Base-by-base conservation (phyloP, 1,140 invertebrate species). In the Zaprionus gabonicus region DNA sequence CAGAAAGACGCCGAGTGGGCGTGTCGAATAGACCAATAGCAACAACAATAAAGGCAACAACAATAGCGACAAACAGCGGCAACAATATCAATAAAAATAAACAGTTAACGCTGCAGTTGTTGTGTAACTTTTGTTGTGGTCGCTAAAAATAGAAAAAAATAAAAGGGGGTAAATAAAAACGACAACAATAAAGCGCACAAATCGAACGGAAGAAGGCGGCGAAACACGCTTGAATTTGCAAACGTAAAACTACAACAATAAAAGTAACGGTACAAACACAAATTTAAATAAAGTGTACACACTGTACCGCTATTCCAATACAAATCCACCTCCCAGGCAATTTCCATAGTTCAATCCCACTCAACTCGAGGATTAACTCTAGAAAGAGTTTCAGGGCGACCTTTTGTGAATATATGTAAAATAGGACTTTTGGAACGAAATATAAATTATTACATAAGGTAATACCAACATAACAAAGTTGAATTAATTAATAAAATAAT, bases 111-210 rank as follows among this genome's bases (percentile, higher is more conserved):
- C 46, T 75, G 69, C 64, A 58, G 44, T 79, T 75, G 59, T 80
- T 66, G 38, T 64, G 55, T 31, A 28, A 59, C 12, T 9, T 51
- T 31, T 71, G 64, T 71, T 72, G 67, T 70, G 57, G 68, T 62
- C 60, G 41, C 56, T 78, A 80, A 62, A 77, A 84, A 76, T 83
- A 83, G 60, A 38, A 72, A 36, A 38, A 67, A 72, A 36, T n/a
- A 34, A 67, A 76, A 57, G 38, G 27, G 49, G 28, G 27, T 28
- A 62, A 53, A 27, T 9, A 58, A 41, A 51, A 60, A 36, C 58
- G 63, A 76, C 13, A 49, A 31, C 49, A 65, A 36, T 55, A 66
- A 76, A 46, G 41, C n/a, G 46, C 20, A 20, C 63, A 55, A 62
- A 68, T 69, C 51, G 75, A 76, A 71, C 41, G 56, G 31, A 77